These are phyloP conservation scores for Fratercula arctica DNA, from an alignment of 2,797 vertebrate genomes.

Conservation along the genomic window DNA sequence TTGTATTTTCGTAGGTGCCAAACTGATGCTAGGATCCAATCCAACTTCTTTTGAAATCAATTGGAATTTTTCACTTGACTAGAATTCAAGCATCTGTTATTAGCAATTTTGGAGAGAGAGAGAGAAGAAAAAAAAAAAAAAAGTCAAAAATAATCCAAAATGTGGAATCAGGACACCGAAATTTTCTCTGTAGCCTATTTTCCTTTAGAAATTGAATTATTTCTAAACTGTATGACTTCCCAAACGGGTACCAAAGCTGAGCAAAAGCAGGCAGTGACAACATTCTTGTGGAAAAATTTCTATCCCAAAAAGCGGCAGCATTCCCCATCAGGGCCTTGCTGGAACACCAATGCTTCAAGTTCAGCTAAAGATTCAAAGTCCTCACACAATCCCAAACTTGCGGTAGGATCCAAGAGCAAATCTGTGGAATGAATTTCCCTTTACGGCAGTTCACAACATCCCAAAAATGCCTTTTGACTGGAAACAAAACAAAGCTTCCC, in stretches of 20 bases:
- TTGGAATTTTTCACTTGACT: conserved; percentile 62
- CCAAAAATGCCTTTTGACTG: background rate
- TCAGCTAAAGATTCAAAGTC: background rate
- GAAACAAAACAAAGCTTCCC: background rate
- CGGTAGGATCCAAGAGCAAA: background rate
- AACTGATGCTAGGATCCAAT: conserved; percentile 59
- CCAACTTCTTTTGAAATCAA: conserved; percentile 61
- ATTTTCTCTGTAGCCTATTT: background rate
- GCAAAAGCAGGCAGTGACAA: background rate
- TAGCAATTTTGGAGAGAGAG: conserved; percentile 8
- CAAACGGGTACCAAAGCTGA: background rate
- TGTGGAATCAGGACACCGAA: background rate
- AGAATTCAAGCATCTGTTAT: conserved; percentile 65
- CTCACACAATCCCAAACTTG: background rate
- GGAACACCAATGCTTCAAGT: background rate
- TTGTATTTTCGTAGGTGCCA: conserved; percentile 58
- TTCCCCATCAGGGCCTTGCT: background rate
- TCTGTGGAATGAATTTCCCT: background rate
- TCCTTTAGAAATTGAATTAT: background rate
- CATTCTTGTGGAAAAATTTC: background rate
- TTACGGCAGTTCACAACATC: background rate
- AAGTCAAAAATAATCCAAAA: background rate
- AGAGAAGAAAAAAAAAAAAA: background rate
- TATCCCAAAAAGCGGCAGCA: fast-evolving
- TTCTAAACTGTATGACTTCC: background rate